phyloP scores from a whole-genome alignment of 2,888 invertebrate genomes.

The Himalopsyche tibetana region DNA sequence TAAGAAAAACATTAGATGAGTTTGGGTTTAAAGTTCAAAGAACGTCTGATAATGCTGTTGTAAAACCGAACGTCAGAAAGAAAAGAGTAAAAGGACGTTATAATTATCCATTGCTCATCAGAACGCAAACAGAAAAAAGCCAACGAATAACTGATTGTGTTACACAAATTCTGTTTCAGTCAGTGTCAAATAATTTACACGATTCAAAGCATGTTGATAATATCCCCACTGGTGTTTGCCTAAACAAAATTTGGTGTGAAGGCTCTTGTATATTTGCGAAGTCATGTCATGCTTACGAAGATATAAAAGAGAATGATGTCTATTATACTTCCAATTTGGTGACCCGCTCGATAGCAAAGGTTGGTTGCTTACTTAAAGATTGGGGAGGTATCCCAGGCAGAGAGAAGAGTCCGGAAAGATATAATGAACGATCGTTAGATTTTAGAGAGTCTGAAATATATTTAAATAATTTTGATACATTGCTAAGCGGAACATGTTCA shows the following conservation, averaged over 20 bases:
- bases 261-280: constrained; percentile 56
- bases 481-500: constrained; percentile 71
- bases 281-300: constrained; percentile 48
- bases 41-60: constrained; percentile 66
- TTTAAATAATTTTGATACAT: constrained; percentile 71
- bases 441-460: constrained; percentile 70
- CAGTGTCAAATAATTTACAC: constrained; percentile 66
- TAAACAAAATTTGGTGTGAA: constrained; percentile 60
- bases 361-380: constrained; percentile 77
- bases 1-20: constrained; percentile 77
- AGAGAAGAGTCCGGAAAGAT: constrained; percentile 75
- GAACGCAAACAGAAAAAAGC: constrained; percentile 69
- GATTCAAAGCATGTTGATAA: constrained; percentile 61
- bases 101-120: constrained; percentile 69
- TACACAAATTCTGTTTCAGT: constrained; percentile 70
- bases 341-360: constrained; percentile 70
- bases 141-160: constrained; percentile 71
- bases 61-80: constrained; percentile 69
- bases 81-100: constrained; percentile 68
- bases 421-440: constrained; percentile 67
- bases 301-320: constrained; percentile 68
- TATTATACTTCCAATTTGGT: constrained; percentile 76
- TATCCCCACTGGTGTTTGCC: constrained; percentile 27
- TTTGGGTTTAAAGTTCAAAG: constrained; percentile 78
- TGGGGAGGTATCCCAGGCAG: constrained; percentile 81